Percentiles rank a stretch among this genome's conserved stretches.
phyloP scores from a whole-genome alignment of 1,140 invertebrate genomes.

The Radopholus similis region DNA sequence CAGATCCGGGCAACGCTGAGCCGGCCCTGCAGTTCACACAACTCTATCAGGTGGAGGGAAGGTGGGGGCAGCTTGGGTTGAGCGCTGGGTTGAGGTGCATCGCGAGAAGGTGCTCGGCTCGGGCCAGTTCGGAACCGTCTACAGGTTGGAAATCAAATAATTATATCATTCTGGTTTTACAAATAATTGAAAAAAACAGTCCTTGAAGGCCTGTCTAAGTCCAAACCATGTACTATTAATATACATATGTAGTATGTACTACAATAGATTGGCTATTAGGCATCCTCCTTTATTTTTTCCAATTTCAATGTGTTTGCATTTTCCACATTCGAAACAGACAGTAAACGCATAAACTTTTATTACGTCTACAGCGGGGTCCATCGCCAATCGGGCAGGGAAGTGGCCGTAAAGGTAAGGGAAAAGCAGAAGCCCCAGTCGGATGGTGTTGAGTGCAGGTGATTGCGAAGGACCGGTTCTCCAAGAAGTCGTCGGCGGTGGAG shows the following conservation, averaged over 20 bases:
- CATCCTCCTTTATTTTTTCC: too few relatives aligned
- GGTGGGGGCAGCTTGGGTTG: constrained; percentile 17
- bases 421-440: too few relatives aligned
- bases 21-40: constrained; percentile 57
- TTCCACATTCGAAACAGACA: too few relatives aligned
- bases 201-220: too few relatives aligned
- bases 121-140: constrained; percentile 96
- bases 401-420: constrained; percentile 83
- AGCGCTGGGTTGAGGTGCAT: constrained; percentile 72
- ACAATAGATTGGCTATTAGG: too few relatives aligned
- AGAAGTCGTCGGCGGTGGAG: constrained; percentile 47
- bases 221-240: too few relatives aligned
- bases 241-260: too few relatives aligned
- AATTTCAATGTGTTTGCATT: too few relatives aligned
- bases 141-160: too few relatives aligned
- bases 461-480: constrained; percentile 57
- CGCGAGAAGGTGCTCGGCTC: constrained; percentile 93
- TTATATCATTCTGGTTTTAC: too few relatives aligned
- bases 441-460: constrained; percentile 47
- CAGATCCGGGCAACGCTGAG: constrained; percentile 49
- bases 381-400: constrained; percentile 69
- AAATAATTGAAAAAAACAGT: too few relatives aligned
- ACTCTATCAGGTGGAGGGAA: constrained; percentile 47
- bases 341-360: too few relatives aligned
- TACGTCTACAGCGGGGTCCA: constrained; percentile 75